Evolutionary conservation across 1,140 invertebrate genomes (phyloP).

Genomic region (Eupristina koningsbergeri): DNA sequence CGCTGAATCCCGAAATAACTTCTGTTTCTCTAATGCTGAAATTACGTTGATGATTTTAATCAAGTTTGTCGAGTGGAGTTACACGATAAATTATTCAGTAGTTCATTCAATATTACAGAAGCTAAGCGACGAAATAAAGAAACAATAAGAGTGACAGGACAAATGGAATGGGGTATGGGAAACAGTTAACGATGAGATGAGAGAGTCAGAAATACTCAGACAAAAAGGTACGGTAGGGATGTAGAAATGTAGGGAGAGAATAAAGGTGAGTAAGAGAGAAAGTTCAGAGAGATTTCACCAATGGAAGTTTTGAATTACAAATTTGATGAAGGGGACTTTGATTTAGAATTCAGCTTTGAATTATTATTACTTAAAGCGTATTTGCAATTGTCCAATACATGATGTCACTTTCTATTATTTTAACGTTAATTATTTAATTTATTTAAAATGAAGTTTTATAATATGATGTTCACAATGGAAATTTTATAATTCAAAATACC

Average conservation of each 20-base stretch:
- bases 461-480: too few species aligned
- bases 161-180: background rate
- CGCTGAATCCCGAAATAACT: too few species aligned
- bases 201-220: background rate
- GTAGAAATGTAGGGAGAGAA: background rate
- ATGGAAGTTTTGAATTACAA: conserved; percentile 15
- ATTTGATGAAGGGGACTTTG: conserved; percentile 8
- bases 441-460: background rate
- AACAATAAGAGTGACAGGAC: background rate
- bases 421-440: background rate
- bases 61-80: background rate
- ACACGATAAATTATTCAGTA: background rate
- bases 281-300: background rate
- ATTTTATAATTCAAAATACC: too few species aligned
- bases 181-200: background rate
- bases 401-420: background rate
- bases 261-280: background rate
- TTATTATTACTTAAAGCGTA: background rate
- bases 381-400: background rate
- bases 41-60: background rate
- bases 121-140: background rate
- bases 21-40: background rate
- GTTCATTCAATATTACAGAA: background rate
- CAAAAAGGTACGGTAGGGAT: background rate
- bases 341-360: conserved; percentile 2